These are phyloP conservation scores for Cataglyphis altisquamis DNA, from an alignment of 2,888 invertebrate genomes.

Conservation along the genomic window DNA sequence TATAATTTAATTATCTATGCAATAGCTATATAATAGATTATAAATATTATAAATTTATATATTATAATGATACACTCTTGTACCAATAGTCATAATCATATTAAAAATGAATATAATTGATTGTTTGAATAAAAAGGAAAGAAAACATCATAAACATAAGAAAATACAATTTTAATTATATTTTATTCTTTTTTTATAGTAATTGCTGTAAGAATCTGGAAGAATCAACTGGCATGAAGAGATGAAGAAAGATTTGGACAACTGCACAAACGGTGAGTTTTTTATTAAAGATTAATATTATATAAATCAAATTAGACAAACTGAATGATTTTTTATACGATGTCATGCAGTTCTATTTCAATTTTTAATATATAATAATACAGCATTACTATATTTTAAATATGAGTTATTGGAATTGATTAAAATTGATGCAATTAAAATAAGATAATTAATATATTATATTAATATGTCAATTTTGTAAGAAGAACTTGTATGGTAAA, in stretches of 20 bases:
- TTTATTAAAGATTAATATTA: constrained; percentile 6
- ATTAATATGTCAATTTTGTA: not conserved
- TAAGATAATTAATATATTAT: not conserved
- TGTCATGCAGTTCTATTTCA: too few species aligned
- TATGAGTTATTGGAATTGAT: too few species aligned
- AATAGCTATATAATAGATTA: not conserved
- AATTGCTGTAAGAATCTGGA: not conserved
- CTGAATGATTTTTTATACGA: not conserved
- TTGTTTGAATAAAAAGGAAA: not conserved
- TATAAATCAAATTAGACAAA: not conserved
- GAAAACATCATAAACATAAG: not conserved
- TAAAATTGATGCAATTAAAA: not conserved
- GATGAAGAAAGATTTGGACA: not conserved
- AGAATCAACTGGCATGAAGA: too few species aligned
- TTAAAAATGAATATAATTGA: constrained; percentile 11
- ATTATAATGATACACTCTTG: not conserved
- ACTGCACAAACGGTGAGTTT: not conserved
- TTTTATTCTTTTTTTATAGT: not conserved
- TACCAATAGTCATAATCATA: not conserved
- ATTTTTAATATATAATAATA: not conserved
- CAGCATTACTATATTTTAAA: not conserved
- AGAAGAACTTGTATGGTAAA: not conserved
- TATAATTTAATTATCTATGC: too few species aligned
- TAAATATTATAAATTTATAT: constrained; percentile 20
- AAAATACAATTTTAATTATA: constrained; percentile 1